Evolutionary conservation across 1,140 invertebrate species (phyloP).

Genomic region (Argopecten irradians): DNA sequence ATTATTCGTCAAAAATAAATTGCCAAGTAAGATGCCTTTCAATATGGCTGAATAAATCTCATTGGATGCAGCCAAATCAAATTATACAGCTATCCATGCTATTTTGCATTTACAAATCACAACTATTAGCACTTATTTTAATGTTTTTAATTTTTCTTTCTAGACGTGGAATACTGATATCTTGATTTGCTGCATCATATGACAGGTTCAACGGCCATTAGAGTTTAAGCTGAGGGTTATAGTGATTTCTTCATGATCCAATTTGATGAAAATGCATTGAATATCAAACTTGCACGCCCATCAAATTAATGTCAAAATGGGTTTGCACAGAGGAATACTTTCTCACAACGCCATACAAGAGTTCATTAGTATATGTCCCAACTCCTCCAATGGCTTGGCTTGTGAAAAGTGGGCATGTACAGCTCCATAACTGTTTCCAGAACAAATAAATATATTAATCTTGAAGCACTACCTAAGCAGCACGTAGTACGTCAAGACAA

Average conservation of each 20-base stretch:
- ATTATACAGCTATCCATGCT: background rate
- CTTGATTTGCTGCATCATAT: conserved; percentile 17
- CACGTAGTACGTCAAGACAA: conserved; percentile 16
- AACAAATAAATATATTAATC: conserved; percentile 19
- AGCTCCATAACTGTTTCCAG: conserved; percentile 15
- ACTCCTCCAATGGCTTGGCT: conserved; percentile 20
- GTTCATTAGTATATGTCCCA: background rate
- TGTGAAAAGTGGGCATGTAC: conserved; percentile 14
- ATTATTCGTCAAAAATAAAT: background rate
- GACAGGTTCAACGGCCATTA: conserved; percentile 14
- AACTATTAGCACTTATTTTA: conserved; percentile 23
- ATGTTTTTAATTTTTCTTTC: conserved; percentile 11
- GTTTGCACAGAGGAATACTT: conserved; percentile 21
- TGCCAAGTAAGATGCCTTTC: conserved; percentile 1
- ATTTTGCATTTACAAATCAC: background rate
- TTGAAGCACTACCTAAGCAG: conserved; percentile 13
- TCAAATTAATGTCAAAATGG: conserved; percentile 22
- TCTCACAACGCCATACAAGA: conserved; percentile 13
- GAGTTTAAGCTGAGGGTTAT: background rate
- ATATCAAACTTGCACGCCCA: conserved; percentile 15
- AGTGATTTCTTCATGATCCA: conserved; percentile 21
- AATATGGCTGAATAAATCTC: background rate
- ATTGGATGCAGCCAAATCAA: conserved; percentile 2
- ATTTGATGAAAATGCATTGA: conserved; percentile 23
- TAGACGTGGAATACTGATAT: conserved; percentile 13